Conservation (phyloP, 1,140 invertebrate species). For the Diplogasteroides magnus region DNA sequence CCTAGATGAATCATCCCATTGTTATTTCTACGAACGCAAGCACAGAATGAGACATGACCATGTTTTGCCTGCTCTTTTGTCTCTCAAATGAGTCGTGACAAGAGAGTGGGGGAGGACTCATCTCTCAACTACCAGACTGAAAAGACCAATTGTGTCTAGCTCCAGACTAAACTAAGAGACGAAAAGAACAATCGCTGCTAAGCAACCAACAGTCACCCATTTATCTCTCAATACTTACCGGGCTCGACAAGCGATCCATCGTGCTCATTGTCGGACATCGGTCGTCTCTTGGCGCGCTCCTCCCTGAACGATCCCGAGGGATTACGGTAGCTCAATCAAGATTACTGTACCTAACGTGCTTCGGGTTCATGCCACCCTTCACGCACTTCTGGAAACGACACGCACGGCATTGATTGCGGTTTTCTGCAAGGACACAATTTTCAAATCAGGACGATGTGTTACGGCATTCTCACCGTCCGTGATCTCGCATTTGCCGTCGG, state of each 20-base stretch:
- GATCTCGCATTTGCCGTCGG: conserved; percentile 24
- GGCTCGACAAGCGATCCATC: background rate
- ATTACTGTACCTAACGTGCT: conserved; percentile 24
- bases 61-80: too few relatives aligned
- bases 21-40: too few relatives aligned
- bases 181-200: too few relatives aligned
- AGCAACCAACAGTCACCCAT: background rate
- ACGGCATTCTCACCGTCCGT: conserved; percentile 20
- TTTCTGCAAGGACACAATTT: conserved; percentile 11
- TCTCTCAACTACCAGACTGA: too few relatives aligned
- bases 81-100: too few relatives aligned
- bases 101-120: too few relatives aligned
- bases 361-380: conserved; percentile 30
- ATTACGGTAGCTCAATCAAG: background rate
- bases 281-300: background rate
- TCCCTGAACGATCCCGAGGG: too few relatives aligned
- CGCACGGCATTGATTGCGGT: conserved; percentile 22
- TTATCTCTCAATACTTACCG: background rate
- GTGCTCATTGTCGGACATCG: background rate
- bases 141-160: too few relatives aligned
- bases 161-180: too few relatives aligned
- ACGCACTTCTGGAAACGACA: conserved; percentile 27
- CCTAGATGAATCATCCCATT: too few relatives aligned
- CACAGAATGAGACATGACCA: too few relatives aligned
- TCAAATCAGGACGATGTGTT: background rate